A percentile compares a stretch with the other conserved stretches of the same genome.
These are phyloP conservation scores for Cepaea nemoralis DNA, from an alignment of 1,140 invertebrate genomes.

Conservation along the genomic window DNA sequence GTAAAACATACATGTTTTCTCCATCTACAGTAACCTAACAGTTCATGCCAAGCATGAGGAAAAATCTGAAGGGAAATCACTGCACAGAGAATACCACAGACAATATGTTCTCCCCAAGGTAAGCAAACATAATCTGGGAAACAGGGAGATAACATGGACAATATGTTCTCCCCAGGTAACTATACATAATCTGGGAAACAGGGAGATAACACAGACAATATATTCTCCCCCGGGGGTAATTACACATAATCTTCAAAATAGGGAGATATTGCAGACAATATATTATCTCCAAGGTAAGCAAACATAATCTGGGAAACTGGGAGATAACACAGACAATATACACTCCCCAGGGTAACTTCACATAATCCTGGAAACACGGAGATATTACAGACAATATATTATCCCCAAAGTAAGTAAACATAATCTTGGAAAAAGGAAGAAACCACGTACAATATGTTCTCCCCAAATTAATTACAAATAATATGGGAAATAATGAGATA, in stretches of 20 bases:
- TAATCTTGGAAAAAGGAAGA: background rate
- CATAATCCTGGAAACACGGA: background rate
- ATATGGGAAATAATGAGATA: too few relatives aligned
- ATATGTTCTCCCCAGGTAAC: background rate
- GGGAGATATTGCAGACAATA: background rate
- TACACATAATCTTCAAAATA: background rate
- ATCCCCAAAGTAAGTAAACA: background rate
- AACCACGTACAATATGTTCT: background rate
- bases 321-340: background rate
- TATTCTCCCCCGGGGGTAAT: background rate
- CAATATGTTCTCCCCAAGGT: constrained; percentile 38
- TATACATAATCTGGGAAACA: background rate
- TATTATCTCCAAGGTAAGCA: background rate
- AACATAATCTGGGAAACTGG: background rate
- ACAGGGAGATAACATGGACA: background rate
- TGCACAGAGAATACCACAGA: constrained; percentile 39
- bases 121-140: background rate
- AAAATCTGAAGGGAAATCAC: constrained; percentile 34
- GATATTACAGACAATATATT: background rate
- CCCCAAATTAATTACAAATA: background rate
- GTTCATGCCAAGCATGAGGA: constrained; percentile 44
- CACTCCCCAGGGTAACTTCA: background rate
- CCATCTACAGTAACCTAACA: background rate
- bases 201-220: background rate
- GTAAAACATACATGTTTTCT: background rate